These are phyloP conservation scores for Scopus umbretta DNA, from an alignment of 2,113 vertebrate genomes.

Conservation along the genomic window DNA sequence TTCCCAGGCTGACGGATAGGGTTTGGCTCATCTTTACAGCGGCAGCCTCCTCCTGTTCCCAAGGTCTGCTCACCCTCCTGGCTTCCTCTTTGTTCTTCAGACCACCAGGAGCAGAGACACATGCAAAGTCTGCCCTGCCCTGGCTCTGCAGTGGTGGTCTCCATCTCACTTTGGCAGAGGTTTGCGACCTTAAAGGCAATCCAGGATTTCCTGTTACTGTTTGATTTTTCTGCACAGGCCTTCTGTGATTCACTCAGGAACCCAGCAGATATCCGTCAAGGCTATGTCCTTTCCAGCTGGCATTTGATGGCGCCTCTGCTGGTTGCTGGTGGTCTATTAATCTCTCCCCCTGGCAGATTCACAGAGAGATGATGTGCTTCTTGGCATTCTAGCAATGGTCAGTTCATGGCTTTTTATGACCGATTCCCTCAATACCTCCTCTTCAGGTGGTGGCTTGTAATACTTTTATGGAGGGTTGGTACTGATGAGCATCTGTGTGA, in stretches of 20 bases:
- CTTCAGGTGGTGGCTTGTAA: not conserved
- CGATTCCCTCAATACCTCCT: not conserved
- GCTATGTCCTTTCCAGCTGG: not conserved
- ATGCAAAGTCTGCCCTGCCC: not conserved
- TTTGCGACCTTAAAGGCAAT: not conserved
- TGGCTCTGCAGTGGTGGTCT: not conserved
- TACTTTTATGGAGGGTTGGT: not conserved
- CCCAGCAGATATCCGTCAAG: not conserved
- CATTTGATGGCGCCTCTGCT: not conserved
- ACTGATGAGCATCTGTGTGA: not conserved
- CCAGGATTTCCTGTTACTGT: not conserved
- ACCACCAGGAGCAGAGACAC: slow-evolving; percentile 24
- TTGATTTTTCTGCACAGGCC: not conserved
- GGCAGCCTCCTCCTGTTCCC: slow-evolving; percentile 6
- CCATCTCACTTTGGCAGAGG: not conserved
- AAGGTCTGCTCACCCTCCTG: not conserved
- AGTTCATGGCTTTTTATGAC: not conserved
- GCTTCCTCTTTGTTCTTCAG: slow-evolving; percentile 34
- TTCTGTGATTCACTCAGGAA: not conserved
- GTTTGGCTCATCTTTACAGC: slow-evolving; percentile 18
- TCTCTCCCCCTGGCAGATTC: not conserved
- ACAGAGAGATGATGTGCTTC: not conserved
- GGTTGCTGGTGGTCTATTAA: not conserved
- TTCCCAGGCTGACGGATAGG: not conserved
- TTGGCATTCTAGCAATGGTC: not conserved